Percentiles rank a stretch among this genome's conserved stretches.
Evolutionary conservation across 92 coral and sea anemone genomes (phyloP).

Genomic region (Micromussa lordhowensis): DNA sequence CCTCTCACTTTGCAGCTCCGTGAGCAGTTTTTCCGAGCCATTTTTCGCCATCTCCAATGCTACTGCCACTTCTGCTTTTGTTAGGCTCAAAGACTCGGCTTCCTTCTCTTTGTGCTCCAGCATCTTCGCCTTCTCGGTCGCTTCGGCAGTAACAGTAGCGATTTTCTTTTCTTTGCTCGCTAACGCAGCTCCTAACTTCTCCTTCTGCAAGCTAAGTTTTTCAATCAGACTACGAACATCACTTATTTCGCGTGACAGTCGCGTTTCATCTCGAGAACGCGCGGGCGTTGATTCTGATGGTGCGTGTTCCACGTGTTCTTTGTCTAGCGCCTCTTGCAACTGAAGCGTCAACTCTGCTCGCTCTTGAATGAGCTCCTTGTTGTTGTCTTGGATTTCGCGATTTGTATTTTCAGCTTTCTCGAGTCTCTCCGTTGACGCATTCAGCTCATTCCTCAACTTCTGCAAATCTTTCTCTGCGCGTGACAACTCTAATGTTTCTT

Average conservation of each 20-base stretch:
- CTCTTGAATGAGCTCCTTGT: conserved; percentile 77
- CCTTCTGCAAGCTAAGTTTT: conserved; percentile 40
- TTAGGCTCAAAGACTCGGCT: conserved; percentile 43
- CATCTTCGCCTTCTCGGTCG: conserved; percentile 31
- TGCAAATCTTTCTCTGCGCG: background rate
- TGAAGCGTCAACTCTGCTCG: conserved; percentile 83
- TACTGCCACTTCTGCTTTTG: conserved; percentile 48
- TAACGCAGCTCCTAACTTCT: conserved; percentile 47
- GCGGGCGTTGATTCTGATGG: background rate
- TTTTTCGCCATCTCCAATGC: conserved; percentile 67
- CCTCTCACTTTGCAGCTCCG: conserved; percentile 62
- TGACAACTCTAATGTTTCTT: background rate
- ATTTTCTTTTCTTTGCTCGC: conserved; percentile 49
- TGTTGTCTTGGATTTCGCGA: conserved; percentile 50
- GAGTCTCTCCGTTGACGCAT: background rate
- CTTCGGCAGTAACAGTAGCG: conserved; percentile 44
- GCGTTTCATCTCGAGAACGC: conserved; percentile 26
- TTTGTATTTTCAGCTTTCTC: conserved; percentile 32
- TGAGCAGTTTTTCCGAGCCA: conserved; percentile 65
- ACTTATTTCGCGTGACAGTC: conserved; percentile 47
- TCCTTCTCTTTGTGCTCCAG: conserved; percentile 46
- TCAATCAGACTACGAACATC: conserved; percentile 48
- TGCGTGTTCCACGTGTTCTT: conserved; percentile 47
- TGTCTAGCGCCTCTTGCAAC: conserved; percentile 81
- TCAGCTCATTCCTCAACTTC: conserved; percentile 1